A percentile compares a stretch with the other conserved stretches of the same genome.
These are phyloP conservation scores for Drosophila tristis DNA, from an alignment of 1,140 invertebrate genomes.

Conservation along the genomic window DNA sequence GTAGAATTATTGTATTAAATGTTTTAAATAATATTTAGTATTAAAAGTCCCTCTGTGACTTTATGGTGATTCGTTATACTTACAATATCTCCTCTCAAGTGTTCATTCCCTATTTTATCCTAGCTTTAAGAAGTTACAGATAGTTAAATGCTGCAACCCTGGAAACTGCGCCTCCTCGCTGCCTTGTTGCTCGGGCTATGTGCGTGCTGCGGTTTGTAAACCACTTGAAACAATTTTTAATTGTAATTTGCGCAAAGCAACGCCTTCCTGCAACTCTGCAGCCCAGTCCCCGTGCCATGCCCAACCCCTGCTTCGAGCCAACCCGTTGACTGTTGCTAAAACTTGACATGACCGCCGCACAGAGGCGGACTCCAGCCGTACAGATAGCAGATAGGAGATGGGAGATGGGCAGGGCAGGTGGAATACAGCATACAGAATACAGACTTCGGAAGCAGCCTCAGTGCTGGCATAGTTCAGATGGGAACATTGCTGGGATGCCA, in stretches of 20 bases:
- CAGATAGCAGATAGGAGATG: too few species aligned
- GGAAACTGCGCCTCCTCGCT: slow-evolving; percentile 18
- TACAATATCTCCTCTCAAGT: too few species aligned
- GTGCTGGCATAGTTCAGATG: slow-evolving; percentile 71
- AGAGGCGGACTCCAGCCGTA: slow-evolving; percentile 3
- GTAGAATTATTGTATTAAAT: too few species aligned
- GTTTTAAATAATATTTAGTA: too few species aligned
- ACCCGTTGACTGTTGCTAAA: slow-evolving; percentile 18
- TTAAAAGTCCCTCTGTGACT: too few species aligned
- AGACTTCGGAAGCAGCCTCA: slow-evolving; percentile 43
- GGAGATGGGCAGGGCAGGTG: slow-evolving; percentile 8
- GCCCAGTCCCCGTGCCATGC: background rate
- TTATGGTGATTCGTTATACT: too few species aligned
- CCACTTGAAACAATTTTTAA: slow-evolving; percentile 83
- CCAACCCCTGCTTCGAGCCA: slow-evolving; percentile 6
- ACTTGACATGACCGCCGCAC: slow-evolving; percentile 37
- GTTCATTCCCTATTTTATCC: too few species aligned
- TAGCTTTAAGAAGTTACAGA: background rate
- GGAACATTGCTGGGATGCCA: slow-evolving; percentile 72
- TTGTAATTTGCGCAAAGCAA: slow-evolving; percentile 79
- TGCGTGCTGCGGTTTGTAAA: slow-evolving; percentile 78
- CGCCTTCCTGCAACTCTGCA: slow-evolving; percentile 38
- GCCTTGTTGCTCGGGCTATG: slow-evolving; percentile 37
- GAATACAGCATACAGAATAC: background rate
- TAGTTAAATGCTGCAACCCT: slow-evolving; percentile 30